Conservation (phyloP, 2,888 invertebrate species). For the Clepsis dumicolana region DNA sequence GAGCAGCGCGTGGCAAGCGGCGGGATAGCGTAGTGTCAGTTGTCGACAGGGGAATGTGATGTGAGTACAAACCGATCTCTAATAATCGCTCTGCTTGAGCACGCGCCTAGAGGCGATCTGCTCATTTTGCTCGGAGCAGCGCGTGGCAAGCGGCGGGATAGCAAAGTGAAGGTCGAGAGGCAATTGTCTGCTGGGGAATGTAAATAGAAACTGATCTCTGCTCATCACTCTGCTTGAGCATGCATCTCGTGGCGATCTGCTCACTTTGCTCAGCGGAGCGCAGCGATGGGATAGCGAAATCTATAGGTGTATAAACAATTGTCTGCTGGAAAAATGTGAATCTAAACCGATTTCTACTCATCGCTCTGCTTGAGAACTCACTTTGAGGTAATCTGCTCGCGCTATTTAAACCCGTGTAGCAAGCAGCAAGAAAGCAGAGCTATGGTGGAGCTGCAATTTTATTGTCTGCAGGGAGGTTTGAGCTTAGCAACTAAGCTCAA, state of each 20-base stretch:
- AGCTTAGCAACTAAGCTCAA: too few relatives aligned
- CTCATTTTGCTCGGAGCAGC: constrained; percentile 87
- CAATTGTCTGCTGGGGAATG: constrained; percentile 87
- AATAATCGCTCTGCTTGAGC: constrained; percentile 91
- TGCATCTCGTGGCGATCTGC: constrained; percentile 91
- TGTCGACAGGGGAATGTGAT: constrained; percentile 87
- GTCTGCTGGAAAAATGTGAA: constrained; percentile 87
- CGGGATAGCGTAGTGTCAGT: too few relatives aligned
- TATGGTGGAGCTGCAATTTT: constrained; percentile 80
- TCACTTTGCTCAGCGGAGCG: constrained; percentile 86
- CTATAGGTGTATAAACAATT: constrained; percentile 80
- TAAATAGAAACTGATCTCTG: constrained; percentile 85
- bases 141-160: constrained; percentile 64
- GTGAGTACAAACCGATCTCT: constrained; percentile 86
- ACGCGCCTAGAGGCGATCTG: constrained; percentile 92
- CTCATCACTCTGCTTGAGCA: constrained; percentile 92
- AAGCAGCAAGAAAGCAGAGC: too few relatives aligned
- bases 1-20: too few relatives aligned
- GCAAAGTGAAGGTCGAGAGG: constrained; percentile 72
- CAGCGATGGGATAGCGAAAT: constrained; percentile 61
- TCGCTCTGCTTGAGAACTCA: too few relatives aligned
- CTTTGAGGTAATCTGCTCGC: too few relatives aligned
- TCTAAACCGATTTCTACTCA: too few relatives aligned
- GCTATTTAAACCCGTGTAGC: too few relatives aligned
- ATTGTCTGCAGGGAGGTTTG: constrained; percentile 85